These are phyloP conservation scores for Ptilodon capucinus DNA, from an alignment of 2,888 invertebrate species.

Conservation along the genomic window DNA sequence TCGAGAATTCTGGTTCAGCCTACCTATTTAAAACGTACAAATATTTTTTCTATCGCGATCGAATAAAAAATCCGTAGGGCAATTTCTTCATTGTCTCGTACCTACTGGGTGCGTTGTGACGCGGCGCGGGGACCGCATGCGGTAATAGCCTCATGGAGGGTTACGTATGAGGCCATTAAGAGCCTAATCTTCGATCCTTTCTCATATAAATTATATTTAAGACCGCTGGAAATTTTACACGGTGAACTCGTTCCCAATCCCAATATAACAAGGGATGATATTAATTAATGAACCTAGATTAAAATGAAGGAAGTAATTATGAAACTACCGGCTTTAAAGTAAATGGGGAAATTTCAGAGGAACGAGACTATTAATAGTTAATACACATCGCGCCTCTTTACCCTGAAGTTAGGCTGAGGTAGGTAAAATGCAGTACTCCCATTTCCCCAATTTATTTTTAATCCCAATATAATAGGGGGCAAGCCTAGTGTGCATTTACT, in stretches of 20 bases:
- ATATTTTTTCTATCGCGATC: background rate
- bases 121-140: background rate
- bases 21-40: too few relatives aligned
- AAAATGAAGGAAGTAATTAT: background rate
- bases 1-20: too few relatives aligned
- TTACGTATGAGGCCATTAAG: background rate
- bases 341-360: too few relatives aligned
- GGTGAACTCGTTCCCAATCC: background rate
- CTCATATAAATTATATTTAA: slow-evolving; percentile 3
- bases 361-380: too few relatives aligned
- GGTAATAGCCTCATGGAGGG: background rate
- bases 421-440: too few relatives aligned
- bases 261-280: background rate
- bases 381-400: too few relatives aligned
- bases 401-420: too few relatives aligned
- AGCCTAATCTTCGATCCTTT: background rate
- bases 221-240: background rate
- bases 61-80: background rate
- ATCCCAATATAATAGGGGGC: too few relatives aligned
- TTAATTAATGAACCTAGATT: background rate
- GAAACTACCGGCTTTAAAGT: background rate
- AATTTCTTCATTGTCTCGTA: background rate
- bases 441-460: too few relatives aligned
- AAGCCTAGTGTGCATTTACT: too few relatives aligned
- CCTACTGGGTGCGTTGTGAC: background rate